Evolutionary conservation across 2,797 vertebrate species (phyloP), one percentile per base, ranked within the genome.

Genomic region (Halcyon smyrnensis): DNA sequence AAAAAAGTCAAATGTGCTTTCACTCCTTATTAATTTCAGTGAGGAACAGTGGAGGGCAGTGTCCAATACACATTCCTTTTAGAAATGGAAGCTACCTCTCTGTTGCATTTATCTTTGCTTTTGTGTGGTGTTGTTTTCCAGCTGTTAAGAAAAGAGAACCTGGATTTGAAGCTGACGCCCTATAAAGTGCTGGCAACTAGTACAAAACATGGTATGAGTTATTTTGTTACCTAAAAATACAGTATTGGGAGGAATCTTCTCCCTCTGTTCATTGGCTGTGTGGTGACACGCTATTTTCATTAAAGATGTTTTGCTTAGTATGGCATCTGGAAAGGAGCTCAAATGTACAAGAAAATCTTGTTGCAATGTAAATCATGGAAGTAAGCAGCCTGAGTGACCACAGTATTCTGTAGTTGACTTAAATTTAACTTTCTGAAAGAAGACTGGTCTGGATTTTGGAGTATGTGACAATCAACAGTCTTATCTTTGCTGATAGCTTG

Each of bases 141-240:
- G 99, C 98, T 99, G 14, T 97, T 99, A 87, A 98, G 99, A 59
- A 99, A 99, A 96, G 99, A 99, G 96, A 99, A 99, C 91, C 95
- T 99, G 97, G 99, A 99, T 98, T 98, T 99, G 96, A 99, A 99
- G 95, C 93, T 99, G 97, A 99, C 99, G 2, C 99, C 99, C 4
- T 99, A 99, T 95, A 99, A 99, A 98, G 99, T 99, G 19, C 97
- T 99, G 94, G 99, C 99, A 90, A 99, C 99, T 25, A 99, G 99
- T 98, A 99, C 99, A 28, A 99, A 99, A 65, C 99, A 99, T 25
- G 99, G 99, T 99, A 97, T 93, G 96, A 70, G 24, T 81, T 48
- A 6, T 18, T 76, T 12, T 8, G 21, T 64, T 89, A 74, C 14
- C 10, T 48, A 41, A 37, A 69, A 56, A 30, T 37, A 20, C 2